These are phyloP conservation scores for Agrochola lychnidis DNA, from an alignment of 2,888 invertebrate genomes.

Conservation along the genomic window DNA sequence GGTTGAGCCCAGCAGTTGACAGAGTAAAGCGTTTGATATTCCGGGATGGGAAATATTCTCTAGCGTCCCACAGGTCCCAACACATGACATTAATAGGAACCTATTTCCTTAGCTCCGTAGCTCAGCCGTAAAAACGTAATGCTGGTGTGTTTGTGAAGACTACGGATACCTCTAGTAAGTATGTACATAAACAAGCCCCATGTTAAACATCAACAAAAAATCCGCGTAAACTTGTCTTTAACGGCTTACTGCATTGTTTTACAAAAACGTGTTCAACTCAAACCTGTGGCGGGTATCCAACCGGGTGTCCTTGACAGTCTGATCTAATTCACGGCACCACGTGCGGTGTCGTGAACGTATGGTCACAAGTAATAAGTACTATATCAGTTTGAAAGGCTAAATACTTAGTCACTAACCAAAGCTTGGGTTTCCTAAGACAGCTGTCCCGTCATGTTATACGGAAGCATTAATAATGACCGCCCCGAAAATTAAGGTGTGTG, in stretches of 20 bases:
- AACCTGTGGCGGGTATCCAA: constrained; percentile 35
- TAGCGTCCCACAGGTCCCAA: not conserved
- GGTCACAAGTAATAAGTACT: constrained; percentile 18
- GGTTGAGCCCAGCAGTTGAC: not conserved
- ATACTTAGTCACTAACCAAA: constrained; percentile 26
- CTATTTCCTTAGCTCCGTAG: not conserved
- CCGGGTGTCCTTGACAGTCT: constrained; percentile 60
- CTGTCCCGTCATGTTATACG: not conserved
- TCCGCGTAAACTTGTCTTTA: constrained; percentile 33
- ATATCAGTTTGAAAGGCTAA: constrained; percentile 39
- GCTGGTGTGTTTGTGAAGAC: not conserved
- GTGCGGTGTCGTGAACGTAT: constrained; percentile 50
- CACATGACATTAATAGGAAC: too few relatives aligned
- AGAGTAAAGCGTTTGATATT: not conserved
- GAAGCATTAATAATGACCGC: too few relatives aligned
- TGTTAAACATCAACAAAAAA: constrained; percentile 31
- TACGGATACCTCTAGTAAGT: not conserved
- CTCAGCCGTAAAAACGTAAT: not conserved
- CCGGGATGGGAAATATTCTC: not conserved
- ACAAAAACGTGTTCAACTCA: constrained; percentile 50
- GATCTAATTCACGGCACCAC: constrained; percentile 52
- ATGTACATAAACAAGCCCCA: not conserved
- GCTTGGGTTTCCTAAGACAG: not conserved
- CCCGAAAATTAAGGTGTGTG: not conserved
- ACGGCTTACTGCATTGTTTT: constrained; percentile 50